phyloP scores from a whole-genome alignment of 1,140 invertebrate species.

The Brachionus sp. region DNA sequence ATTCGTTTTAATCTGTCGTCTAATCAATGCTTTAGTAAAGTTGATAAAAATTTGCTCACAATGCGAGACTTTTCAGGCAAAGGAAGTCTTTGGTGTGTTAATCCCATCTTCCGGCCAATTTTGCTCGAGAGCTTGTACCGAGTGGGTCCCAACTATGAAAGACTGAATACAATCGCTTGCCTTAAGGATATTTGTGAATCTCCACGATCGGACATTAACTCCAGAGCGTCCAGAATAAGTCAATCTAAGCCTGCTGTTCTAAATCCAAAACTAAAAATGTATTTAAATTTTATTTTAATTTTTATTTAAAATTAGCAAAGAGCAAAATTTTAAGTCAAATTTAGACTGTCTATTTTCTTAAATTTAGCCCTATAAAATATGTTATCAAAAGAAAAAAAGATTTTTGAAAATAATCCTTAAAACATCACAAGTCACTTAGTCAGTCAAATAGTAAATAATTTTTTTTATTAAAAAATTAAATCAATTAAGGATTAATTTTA shows the following conservation, averaged over 20 bases:
- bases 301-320: too few species aligned
- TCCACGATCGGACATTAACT: not conserved
- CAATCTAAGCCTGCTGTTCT: slow-evolving; percentile 13
- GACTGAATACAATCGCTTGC: not conserved
- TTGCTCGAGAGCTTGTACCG: not conserved
- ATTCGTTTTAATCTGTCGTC: not conserved
- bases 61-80: slow-evolving; percentile 43
- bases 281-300: not conserved
- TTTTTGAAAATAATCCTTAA: too few species aligned
- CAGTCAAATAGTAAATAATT: too few species aligned
- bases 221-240: not conserved
- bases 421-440: too few species aligned
- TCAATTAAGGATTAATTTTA: too few species aligned
- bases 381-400: too few species aligned
- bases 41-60: slow-evolving; percentile 32
- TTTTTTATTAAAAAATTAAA: too few species aligned
- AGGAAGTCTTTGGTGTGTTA: slow-evolving; percentile 32
- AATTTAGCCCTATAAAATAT: too few species aligned
- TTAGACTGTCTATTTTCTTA: too few species aligned
- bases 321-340: too few species aligned
- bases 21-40: slow-evolving; percentile 26
- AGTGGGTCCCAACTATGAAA: not conserved
- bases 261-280: slow-evolving; percentile 29
- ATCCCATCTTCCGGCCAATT: slow-evolving; percentile 2
- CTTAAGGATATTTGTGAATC: not conserved